Evolutionary conservation across 1,140 invertebrate species (phyloP).

Genomic region (Aphelenchoides besseyi): DNA sequence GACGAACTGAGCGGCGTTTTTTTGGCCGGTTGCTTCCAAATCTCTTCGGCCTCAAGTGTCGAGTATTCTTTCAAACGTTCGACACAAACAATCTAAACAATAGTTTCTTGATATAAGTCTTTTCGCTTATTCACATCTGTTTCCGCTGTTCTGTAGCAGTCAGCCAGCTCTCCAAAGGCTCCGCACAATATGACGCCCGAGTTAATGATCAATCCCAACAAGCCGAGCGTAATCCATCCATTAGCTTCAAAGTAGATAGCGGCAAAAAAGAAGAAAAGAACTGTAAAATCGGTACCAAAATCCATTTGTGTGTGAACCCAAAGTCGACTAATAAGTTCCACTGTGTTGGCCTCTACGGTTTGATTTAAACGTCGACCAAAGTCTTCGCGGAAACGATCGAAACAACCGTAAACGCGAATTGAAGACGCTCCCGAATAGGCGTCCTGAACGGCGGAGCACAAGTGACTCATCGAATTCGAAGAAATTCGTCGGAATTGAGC

Average conservation of each 20-base stretch:
- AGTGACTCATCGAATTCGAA: conserved; percentile 25
- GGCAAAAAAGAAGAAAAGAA: conserved; percentile 67
- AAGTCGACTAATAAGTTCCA: conserved; percentile 65
- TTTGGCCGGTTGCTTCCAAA: not conserved
- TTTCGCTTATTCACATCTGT: not conserved
- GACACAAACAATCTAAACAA: conserved; percentile 81
- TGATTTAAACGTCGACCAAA: conserved; percentile 9
- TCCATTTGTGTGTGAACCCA: conserved; percentile 35
- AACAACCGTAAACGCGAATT: conserved; percentile 33
- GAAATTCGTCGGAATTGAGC: conserved; percentile 38
- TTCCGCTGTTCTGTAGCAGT: not conserved
- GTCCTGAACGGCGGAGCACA: conserved; percentile 39
- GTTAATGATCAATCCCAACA: conserved; percentile 29
- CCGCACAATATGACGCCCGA: not conserved
- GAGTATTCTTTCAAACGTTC: conserved; percentile 93
- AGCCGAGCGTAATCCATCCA: conserved; percentile 53
- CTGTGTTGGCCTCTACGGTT: conserved; percentile 21
- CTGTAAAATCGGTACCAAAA: not conserved
- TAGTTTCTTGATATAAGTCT: not conserved
- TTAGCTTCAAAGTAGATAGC: conserved; percentile 65
- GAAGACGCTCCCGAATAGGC: conserved; percentile 30
- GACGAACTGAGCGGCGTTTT: not conserved
- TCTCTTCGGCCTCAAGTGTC: conserved; percentile 43
- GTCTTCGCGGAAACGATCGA: conserved; percentile 30
- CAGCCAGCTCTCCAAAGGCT: not conserved